These are phyloP conservation scores for Alosa sapidissima DNA, from an alignment of 2,797 vertebrate genomes.

Conservation along the genomic window DNA sequence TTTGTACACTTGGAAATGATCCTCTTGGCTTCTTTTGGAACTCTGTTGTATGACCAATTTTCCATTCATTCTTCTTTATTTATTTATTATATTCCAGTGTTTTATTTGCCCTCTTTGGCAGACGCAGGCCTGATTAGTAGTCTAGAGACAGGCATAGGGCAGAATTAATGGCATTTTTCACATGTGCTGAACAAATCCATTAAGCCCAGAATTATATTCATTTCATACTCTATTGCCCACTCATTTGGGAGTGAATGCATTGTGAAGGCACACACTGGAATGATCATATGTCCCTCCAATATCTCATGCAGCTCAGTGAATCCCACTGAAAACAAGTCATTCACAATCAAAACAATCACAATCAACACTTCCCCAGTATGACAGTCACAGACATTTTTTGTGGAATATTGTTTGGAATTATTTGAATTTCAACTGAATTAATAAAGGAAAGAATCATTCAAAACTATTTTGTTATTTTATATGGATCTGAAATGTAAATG, in stretches of 20 bases:
- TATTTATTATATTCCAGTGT: not conserved
- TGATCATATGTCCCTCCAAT: not conserved
- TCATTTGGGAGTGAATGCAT: not conserved
- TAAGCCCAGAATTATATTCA: not conserved
- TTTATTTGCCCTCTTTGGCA: not conserved
- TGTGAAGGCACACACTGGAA: not conserved
- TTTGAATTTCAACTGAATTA: no score
- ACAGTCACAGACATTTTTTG: not conserved
- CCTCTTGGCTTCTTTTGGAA: not conserved
- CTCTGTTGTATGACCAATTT: not conserved
- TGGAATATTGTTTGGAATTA: not conserved
- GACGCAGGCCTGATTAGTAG: not conserved
- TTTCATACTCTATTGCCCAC: not conserved
- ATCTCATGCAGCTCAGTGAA: not conserved
- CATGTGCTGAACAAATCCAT: not conserved
- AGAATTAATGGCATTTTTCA: not conserved
- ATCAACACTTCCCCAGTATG: not conserved
- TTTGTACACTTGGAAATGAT: not conserved
- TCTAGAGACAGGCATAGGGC: not conserved
- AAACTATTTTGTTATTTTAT: not conserved
- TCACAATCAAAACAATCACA: not conserved
- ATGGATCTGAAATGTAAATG: not conserved
- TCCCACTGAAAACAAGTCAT: not conserved
- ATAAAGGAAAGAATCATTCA: not conserved
- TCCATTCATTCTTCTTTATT: not conserved